phyloP scores from a whole-genome alignment of 2,113 vertebrate genomes.

The Pituophis catenifer region DNA sequence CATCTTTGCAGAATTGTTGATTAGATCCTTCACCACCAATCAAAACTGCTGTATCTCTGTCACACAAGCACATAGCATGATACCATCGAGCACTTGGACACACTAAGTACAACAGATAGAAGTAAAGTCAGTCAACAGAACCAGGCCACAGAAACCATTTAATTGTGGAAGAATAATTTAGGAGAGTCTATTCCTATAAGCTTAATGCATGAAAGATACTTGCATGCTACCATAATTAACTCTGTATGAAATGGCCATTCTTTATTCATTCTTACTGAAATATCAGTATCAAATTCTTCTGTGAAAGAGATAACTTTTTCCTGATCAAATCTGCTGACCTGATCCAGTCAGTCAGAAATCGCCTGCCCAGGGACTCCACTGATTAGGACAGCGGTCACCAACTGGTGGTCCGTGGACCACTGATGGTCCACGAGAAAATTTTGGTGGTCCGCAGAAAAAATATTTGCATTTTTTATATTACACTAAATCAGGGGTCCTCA shows the following conservation, averaged over 20 bases:
- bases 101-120: slow-evolving; percentile 52
- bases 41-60: slow-evolving; percentile 78
- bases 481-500: too few relatives aligned
- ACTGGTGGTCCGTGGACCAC: too few relatives aligned
- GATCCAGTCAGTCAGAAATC: neutral
- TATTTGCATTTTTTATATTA: too few relatives aligned
- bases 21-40: slow-evolving; percentile 78
- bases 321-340: neutral
- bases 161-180: neutral
- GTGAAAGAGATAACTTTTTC: neutral
- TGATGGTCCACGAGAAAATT: too few relatives aligned
- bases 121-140: neutral
- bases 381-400: neutral
- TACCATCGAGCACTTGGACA: slow-evolving; percentile 79
- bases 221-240: neutral
- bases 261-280: neutral
- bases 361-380: neutral
- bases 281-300: neutral
- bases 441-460: too few relatives aligned
- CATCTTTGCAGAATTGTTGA: slow-evolving; percentile 74
- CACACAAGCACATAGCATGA: slow-evolving; percentile 83
- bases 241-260: neutral
- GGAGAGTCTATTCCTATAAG: neutral
- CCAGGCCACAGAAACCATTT: neutral
- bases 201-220: neutral